Base-by-base conservation (phyloP, 2,888 invertebrate species). In the Plutella xylostella region DNA sequence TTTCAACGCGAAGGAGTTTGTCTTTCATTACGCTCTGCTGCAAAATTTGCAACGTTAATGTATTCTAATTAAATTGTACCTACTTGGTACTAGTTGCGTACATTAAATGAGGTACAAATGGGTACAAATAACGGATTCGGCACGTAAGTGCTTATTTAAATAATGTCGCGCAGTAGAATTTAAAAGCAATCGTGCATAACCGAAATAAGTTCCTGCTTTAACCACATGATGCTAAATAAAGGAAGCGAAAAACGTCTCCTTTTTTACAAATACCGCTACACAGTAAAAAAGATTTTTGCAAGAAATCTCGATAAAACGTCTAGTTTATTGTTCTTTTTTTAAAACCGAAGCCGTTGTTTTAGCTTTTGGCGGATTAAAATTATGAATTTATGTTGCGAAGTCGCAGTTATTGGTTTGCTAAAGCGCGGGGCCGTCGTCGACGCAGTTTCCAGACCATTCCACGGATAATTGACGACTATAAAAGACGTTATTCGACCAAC, bases 351-450 rank as follows among this genome's bases (percentile, higher is more conserved):
- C 63, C 63, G 77, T 79, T 80, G 78, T 80, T 78, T 77, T 68
- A 74, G 21, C 9, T 75, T 74, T 70, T 72, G 69, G 62, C 68
- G 68, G 68, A 80, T 80, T 80, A 79, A 82, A 71, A 78, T 72
- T 71, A 73, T 52, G 55, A 76, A 75, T 78, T 80, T 80, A 80
- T 77, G 66, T 57, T 56, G 61, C 64, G 61, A 54, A 55, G 65
- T 61, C 61, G 57, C 57, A 57, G 61, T 65, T 74, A 65, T 69
- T 74, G 68, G 71, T 18, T 20, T 35, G 33, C 48, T 66, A 66
- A 72, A 71, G 67, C 68, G 64, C 56, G 62, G 56, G 63, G 31
- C 14, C 18, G 30, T 30, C 41, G 19, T 30, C 30, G 19, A 30
- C 2, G n/a, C 6, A 20, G 6, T n/a, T n/a, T n/a, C n/a, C n/a